Evolutionary conservation across 1,140 invertebrate species (phyloP), one percentile per base, ranked within the genome.

Genomic region (Atta colombica): DNA sequence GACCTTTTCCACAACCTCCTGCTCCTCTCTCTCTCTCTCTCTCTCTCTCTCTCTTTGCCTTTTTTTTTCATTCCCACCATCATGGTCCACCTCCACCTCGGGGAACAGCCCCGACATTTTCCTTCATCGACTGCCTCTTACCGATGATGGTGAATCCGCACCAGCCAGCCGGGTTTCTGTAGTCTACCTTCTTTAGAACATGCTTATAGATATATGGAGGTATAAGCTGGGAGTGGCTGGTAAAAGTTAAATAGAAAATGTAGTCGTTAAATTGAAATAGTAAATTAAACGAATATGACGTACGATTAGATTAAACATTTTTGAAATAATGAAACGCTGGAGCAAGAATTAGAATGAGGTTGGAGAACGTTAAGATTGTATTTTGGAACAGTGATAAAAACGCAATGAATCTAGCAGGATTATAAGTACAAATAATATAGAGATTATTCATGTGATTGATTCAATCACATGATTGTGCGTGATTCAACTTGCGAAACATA

Each of bases 1-100:
- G 61, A 86, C 45, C 69, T 91, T 88, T 91, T 90, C 75, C 87
- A 16, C 45, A 61, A 61, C 65, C 80, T 45, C 39, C 39, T 10
- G 66, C 39, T 45, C 68, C 49, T 72, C 69, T 31, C 31, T 31
- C 3, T 31, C 31, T 31, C 35, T 45, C 10, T 74, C 74, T 25
- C 25, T 25, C 25, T 25, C 25, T 25, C 25, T 25, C 25, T 25
- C 25, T 25, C 25, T 25, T 25, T 25, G 25, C 25, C 25, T 25
- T 25, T 31, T 78, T 60, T 35, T 75, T 21, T 18, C 7, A 6
- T 61, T 51, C 8, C 69, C 39, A 75, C 80, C 80, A 61, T 28
- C 39, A 31, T 12, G 53, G 28, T 21, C n/a, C n/a, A 68, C 39
- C 66, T 69, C 69, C 18, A 58, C 49, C 58, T 61, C 55, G 39